Evolutionary conservation across 2,888 invertebrate species (phyloP), one percentile per base, ranked within the genome.

Genomic region (Callosobruchus maculatus): DNA sequence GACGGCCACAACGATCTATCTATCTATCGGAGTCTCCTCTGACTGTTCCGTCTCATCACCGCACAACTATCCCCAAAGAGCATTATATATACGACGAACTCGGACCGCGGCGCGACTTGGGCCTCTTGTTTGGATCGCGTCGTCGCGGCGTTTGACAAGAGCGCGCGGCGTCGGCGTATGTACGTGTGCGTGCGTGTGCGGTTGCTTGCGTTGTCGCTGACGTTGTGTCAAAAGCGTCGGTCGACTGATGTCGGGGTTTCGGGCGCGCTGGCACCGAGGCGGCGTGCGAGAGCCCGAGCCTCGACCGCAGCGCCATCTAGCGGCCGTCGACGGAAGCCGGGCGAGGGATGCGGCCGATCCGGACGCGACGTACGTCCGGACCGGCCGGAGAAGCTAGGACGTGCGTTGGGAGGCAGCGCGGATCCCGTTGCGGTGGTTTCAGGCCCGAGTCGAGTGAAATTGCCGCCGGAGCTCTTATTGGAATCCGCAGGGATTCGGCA

Each of bases 251-350:
- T 80, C 81, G 85, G 83, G 81, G 83, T 85, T 83, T 83, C 84
- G 82, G 88, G 85, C 88, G 88, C 88, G 88, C n/a, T n/a, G n/a
- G n/a, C 86, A 89, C 89, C 89, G 89, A 89, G 18, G 22, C 70
- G 88, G 49, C 49, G 49, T 49, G 49, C 49, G 49, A 18, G 49
- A 49, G 49, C 49, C 49, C 9, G 9, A 18, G 13, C 9, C 1
- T 18, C 9, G 13, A 13, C 49, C 49, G 49, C 49, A 49, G 49
- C 49, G 49, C 49, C 13, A 49, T 49, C 49, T 49, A 49, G 49
- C 49, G 13, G 13, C 49, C 49, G 49, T 13, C 1, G 49, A 5
- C 9, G 13, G 13, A 71, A 26, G 20, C 70, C 22, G 70, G 18
- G 18, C 21, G 21, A 18, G 70, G 22, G 70, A 26, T 21, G 70